Percentiles rank a stretch among this genome's conserved stretches.
phyloP scores from a whole-genome alignment of 2,797 vertebrate genomes.

The Poliocrania exsul region DNA sequence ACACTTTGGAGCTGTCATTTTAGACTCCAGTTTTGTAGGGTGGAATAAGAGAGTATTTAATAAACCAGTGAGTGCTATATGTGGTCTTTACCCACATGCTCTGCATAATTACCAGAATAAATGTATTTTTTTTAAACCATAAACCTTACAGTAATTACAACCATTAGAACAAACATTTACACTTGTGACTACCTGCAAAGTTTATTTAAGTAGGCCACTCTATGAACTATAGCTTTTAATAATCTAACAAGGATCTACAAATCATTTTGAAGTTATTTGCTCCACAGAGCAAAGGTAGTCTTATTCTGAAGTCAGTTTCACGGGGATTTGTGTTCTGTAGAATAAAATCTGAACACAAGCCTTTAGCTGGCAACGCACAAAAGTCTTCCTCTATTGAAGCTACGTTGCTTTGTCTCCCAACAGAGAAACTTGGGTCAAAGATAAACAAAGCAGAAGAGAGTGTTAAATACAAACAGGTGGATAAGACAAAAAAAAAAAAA shows the following conservation, averaged over 20 bases:
- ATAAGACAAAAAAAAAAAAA: neutral
- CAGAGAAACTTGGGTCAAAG: neutral
- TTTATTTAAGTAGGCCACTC: neutral
- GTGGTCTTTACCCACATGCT: neutral
- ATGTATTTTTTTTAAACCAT: neutral
- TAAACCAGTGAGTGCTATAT: neutral
- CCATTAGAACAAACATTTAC: neutral
- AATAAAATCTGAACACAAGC: neutral
- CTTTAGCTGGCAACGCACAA: neutral
- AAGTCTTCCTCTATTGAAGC: neutral
- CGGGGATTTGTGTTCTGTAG: neutral
- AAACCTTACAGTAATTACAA: neutral
- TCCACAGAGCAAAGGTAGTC: neutral
- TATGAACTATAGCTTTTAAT: neutral
- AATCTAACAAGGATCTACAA: conserved; percentile 1
- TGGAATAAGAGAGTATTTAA: neutral
- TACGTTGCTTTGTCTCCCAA: neutral
- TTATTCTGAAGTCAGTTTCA: conserved; percentile 10
- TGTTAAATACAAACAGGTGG: conserved; percentile 18
- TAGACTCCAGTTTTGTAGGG: neutral
- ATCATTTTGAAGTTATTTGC: neutral
- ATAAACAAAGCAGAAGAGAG: neutral
- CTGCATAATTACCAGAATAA: neutral
- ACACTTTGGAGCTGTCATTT: neutral
- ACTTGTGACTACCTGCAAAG: neutral